Evolutionary conservation across 2,888 invertebrate genomes (phyloP), one percentile per base, ranked within the genome.

Genomic region (Ischnura elegans): DNA sequence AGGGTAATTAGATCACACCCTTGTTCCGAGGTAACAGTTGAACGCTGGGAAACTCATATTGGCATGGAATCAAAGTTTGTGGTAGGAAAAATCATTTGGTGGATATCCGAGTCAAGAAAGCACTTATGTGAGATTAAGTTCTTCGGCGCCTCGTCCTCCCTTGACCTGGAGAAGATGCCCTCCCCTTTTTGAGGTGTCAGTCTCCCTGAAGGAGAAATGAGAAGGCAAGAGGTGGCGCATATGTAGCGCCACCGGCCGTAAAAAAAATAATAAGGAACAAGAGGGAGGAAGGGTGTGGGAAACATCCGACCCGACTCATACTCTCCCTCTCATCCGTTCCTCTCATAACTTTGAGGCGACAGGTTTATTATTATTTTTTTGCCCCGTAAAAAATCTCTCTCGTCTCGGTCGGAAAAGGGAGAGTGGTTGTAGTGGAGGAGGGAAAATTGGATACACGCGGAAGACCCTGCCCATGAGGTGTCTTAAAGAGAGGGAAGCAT

Each of bases 361-460:
- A 76, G 76, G 29, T 76, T 76, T 76, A 76, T 76, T 76, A 76
- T 76, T n/a, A n/a, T n/a, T n/a, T 76, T 76, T 76, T 51, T 36
- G n/a, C 66, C 36, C 29, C 76, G 36, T 36, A 76, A 36, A 76
- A 76, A 76, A 76, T 76, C 76, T 76, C 76, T 76, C 36, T 76
- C 76, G 36, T 8, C 29, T 2, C 29, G 16, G 76, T 21, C 29
- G 8, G 61, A 21, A 21, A 25, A 0, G 10, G 76, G 36, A 76
- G 76, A 2, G 36, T 36, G 76, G n/a, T 36, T n/a, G n/a, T n/a
- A n/a, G n/a, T n/a, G n/a, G n/a, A n/a, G n/a, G n/a, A n/a, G n/a
- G n/a, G n/a, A n/a, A n/a, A n/a, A n/a, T n/a, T n/a, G n/a, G n/a
- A n/a, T n/a, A n/a, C n/a, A n/a, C n/a, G n/a, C n/a, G n/a, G n/a